Evolutionary conservation across 2,113 vertebrate genomes (phyloP), one percentile per base, ranked within the genome.

Genomic region (Sterna hirundo): DNA sequence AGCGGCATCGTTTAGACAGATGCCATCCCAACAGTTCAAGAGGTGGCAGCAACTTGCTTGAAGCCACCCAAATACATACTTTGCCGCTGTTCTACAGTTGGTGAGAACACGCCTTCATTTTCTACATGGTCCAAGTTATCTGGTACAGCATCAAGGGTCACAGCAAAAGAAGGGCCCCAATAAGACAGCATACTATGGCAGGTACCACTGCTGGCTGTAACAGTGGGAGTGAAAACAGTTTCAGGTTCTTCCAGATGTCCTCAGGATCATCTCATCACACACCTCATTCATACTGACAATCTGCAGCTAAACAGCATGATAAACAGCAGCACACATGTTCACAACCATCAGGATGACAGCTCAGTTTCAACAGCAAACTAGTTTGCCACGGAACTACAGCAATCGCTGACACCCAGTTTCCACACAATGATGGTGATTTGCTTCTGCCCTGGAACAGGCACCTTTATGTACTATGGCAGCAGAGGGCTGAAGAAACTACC

Each of bases 161-260:
- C 8, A 40, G 52, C 13, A 55, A 70, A 68, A 79, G 26, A 36
- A 32, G 11, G n/a, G 26, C 42, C 49, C n/a, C 44, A 71, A 17
- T 54, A 54, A 1, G 6, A 65, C 11, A 85, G 51, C 0, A 0
- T 8, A 27, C 11, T 29, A 26, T 0, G 3, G 75, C 32, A 68
- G 17, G 66, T 55, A 68, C 38, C 16, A 9, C 38, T 78, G 70
- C 65, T 46, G 14, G 58, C 62, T 5, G 1, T 52, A 78, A 38
- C 0, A 69, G 36, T 2, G 26, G 17, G 29, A 88, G 11, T 17
- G n/a, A 79, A 75, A 69, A 55, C 16, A 83, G 46, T 15, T 79
- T 60, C 16, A 70, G 9, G 38, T 65, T 90, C 55, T 64, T 90
- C 25, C 54, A 89, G 51, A 62, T 44, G 42, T 82, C 69, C 62